Evolutionary conservation across 2,113 vertebrate species (phyloP).

Genomic region (Phalacrocorax pelagicus): DNA sequence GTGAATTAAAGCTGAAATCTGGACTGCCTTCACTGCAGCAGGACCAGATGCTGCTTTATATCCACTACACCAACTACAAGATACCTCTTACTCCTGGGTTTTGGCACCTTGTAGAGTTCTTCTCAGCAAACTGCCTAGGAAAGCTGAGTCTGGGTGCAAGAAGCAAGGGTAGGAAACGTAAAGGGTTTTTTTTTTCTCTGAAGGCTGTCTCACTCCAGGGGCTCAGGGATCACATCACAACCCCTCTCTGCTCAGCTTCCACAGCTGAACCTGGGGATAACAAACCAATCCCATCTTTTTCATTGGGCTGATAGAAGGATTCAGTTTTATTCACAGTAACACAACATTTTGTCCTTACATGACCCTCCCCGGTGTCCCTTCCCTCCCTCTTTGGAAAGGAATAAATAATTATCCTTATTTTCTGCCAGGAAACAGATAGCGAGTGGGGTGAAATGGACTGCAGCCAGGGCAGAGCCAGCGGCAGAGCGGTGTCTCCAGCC

Average conservation of each 20-base stretch:
- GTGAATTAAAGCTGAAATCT: background rate
- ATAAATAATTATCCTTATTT: constrained; percentile 28
- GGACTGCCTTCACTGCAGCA: fast-evolving
- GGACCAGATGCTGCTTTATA: background rate
- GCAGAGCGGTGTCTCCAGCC: background rate
- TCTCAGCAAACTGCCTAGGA: background rate
- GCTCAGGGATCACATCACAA: background rate
- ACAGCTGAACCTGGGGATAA: background rate
- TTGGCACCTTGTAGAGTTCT: background rate
- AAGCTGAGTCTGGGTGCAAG: background rate
- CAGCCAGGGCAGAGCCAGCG: constrained; percentile 45
- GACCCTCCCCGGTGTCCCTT: background rate
- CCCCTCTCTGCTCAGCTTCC: background rate
- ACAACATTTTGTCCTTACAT: constrained; percentile 17
- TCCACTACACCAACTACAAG: background rate
- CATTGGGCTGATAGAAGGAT: background rate
- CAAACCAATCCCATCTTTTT: background rate
- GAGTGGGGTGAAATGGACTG: constrained; percentile 39
- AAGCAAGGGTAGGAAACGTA: background rate
- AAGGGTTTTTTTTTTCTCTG: background rate
- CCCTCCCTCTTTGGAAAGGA: constrained; percentile 23
- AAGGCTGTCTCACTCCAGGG: background rate
- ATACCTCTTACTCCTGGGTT: fast-evolving
- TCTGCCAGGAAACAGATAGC: constrained; percentile 44
- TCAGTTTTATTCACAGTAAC: background rate